Conservation (phyloP, 2,113 vertebrate genomes). For the Lucifuga dentata region DNA sequence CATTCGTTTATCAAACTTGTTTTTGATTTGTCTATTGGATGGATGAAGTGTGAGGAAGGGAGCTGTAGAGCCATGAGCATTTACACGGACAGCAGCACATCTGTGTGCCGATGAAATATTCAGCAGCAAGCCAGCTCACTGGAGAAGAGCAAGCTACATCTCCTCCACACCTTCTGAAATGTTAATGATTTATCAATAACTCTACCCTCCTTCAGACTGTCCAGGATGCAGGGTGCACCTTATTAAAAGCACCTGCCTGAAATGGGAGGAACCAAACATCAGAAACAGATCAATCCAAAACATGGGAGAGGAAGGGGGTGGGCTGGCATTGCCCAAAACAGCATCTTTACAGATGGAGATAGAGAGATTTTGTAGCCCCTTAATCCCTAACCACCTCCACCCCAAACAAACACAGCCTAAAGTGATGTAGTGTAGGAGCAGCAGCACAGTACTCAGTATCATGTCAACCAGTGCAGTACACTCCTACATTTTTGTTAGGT, state of each 20-base stretch:
- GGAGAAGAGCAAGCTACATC: conserved; percentile 76
- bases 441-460: conserved; percentile 36
- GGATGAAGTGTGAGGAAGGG: conserved; percentile 69
- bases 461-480: conserved; percentile 28
- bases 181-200: conserved; percentile 88
- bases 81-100: conserved; percentile 85
- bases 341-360: conserved; percentile 55
- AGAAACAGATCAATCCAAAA: conserved; percentile 82
- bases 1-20: conserved; percentile 46
- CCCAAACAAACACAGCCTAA: conserved; percentile 50
- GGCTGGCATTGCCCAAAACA: conserved; percentile 52
- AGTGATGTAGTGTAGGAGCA: conserved; percentile 57
- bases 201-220: conserved; percentile 73
- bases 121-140: conserved; percentile 80
- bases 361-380: conserved; percentile 62
- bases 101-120: conserved; percentile 87
- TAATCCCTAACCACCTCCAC: conserved; percentile 44
- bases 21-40: conserved; percentile 55
- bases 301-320: conserved; percentile 45
- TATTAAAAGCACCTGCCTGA: conserved; percentile 80
- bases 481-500: conserved; percentile 38
- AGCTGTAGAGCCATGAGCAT: conserved; percentile 78
- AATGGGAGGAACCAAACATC: conserved; percentile 76
- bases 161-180: conserved; percentile 80
- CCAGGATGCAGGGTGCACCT: conserved; percentile 70